phyloP scores from a whole-genome alignment of 2,888 invertebrate genomes.

The Limenitis arthemis region DNA sequence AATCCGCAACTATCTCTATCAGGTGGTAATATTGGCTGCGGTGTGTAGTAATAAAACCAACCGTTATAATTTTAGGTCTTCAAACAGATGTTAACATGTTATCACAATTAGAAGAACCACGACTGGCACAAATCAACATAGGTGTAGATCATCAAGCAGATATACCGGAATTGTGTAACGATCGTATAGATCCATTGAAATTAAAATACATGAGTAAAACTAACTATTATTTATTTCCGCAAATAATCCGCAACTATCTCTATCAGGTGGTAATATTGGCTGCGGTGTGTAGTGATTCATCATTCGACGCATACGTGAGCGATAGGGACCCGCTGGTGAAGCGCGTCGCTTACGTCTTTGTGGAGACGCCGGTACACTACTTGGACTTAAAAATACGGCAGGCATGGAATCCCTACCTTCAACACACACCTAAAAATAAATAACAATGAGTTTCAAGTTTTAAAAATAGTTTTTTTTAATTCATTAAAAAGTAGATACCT shows the following conservation, averaged over 20 bases:
- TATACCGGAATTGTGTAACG: too few species aligned
- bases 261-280: slow-evolving; percentile 93
- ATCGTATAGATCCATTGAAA: too few species aligned
- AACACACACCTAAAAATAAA: slow-evolving; percentile 51
- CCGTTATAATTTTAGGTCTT: slow-evolving; percentile 11
- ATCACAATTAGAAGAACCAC: slow-evolving; percentile 50
- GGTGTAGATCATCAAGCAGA: slow-evolving; percentile 90
- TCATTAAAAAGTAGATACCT: slow-evolving; percentile 35
- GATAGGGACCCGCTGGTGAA: slow-evolving; percentile 72
- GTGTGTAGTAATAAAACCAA: slow-evolving; percentile 76
- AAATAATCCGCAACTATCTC: slow-evolving; percentile 90
- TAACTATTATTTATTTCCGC: slow-evolving; percentile 62
- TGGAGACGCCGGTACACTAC: slow-evolving; percentile 78
- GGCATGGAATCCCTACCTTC: slow-evolving; percentile 78
- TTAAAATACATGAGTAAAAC: not conserved
- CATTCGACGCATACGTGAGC: slow-evolving; percentile 64
- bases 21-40: slow-evolving; percentile 95
- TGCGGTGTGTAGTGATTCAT: slow-evolving; percentile 87
- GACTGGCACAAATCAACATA: slow-evolving; percentile 87
- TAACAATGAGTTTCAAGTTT: not conserved
- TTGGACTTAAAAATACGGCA: slow-evolving; percentile 85
- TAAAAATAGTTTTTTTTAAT: not conserved
- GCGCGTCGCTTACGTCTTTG: slow-evolving; percentile 75
- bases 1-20: slow-evolving; percentile 91
- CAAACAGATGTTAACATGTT: slow-evolving; percentile 41